Base-by-base conservation (phyloP, 1,140 invertebrate species). In the Bombus waltoni region DNA sequence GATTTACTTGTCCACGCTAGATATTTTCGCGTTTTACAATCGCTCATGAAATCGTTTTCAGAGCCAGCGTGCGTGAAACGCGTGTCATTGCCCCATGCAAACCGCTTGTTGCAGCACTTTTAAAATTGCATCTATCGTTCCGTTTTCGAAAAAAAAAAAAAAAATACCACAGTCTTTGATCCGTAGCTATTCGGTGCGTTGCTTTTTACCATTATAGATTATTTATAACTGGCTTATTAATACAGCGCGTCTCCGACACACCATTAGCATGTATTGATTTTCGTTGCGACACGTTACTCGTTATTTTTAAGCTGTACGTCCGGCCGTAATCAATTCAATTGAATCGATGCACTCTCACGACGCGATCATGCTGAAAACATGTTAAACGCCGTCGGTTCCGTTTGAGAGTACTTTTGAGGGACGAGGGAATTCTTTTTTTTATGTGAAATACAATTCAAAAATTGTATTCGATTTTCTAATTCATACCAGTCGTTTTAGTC, bases 271-370 rank as follows among this genome's bases (percentile, higher is more conserved):
- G 74, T 83, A 83, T 83, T 70, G 82, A 83, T 83, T 83, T 83
- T 44, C 82, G 74, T 78, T 44, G 74, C 47, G 38, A n/a, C 82
- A 32, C 74, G 65, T 57, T 66, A 42, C 40, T 83, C 65, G 74
- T 83, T 83, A 83, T 83, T 83, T 83, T 83, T 83, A 83, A 77
- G 74, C 82, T 8, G 65, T 70, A 78, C 82, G 74, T 77, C 74
- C 38, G 74, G 75, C 47, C 74, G 74, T 78, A 83, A 83, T 78
- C 78, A 83, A 83, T 70, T 71, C 74, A 40, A 78, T 83, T 70
- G 74, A 83, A 83, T 78, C 82, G 82, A 83, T 53, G 74, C 65
- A 83, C 82, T 83, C 82, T n/a, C 40, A 18, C 57, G 44, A 57
- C 65, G 35, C 22, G 57, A 66, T 68, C 76, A 28, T 75, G 44